Conservation (phyloP, 1,140 invertebrate species). For the Coelopa frigida region DNA sequence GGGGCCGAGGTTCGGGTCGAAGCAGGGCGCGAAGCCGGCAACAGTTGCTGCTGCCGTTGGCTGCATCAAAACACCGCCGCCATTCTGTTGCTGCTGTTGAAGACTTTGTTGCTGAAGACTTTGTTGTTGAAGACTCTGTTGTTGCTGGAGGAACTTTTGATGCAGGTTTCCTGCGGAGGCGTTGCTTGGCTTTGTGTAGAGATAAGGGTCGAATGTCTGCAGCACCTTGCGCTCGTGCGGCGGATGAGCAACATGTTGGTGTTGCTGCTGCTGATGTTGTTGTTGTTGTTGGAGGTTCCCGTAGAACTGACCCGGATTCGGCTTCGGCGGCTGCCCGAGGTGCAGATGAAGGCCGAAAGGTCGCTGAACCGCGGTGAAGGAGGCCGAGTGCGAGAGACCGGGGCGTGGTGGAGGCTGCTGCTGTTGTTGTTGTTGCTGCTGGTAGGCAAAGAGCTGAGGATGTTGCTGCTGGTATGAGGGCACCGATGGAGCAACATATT, state of each 20-base stretch:
- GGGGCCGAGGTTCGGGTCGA: slow-evolving; percentile 22
- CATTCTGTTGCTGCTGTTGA: slow-evolving; percentile 20
- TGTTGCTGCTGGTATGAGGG: slow-evolving; percentile 17
- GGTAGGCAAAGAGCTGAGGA: slow-evolving; percentile 5
- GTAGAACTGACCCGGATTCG: not conserved
- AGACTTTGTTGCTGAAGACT: slow-evolving; percentile 4
- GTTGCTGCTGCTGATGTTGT: slow-evolving; percentile 10
- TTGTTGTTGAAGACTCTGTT: slow-evolving; percentile 6
- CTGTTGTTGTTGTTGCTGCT: slow-evolving; percentile 12
- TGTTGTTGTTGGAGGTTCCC: slow-evolving; percentile 9
- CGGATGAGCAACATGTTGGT: not conserved
- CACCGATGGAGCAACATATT: slow-evolving; percentile 15
- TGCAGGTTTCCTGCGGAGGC: slow-evolving; percentile 4
- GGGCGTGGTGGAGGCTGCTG: slow-evolving; percentile 3
- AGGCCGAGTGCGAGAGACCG: slow-evolving; percentile 13
- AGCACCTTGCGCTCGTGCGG: slow-evolving; percentile 31
- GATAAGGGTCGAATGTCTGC: slow-evolving; percentile 42
- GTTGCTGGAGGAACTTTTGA: slow-evolving; percentile 6
- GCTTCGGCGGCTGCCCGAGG: not conserved
- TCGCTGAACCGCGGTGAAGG: slow-evolving; percentile 10
- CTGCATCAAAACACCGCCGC: slow-evolving; percentile 3
- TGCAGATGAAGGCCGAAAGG: slow-evolving; percentile 8
- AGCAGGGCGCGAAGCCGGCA: slow-evolving; percentile 10
- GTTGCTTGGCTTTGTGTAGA: slow-evolving; percentile 29
- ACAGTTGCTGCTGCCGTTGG: slow-evolving; percentile 13